phyloP scores from a whole-genome alignment of 2,113 vertebrate genomes.

The Danio rerio region DNA sequence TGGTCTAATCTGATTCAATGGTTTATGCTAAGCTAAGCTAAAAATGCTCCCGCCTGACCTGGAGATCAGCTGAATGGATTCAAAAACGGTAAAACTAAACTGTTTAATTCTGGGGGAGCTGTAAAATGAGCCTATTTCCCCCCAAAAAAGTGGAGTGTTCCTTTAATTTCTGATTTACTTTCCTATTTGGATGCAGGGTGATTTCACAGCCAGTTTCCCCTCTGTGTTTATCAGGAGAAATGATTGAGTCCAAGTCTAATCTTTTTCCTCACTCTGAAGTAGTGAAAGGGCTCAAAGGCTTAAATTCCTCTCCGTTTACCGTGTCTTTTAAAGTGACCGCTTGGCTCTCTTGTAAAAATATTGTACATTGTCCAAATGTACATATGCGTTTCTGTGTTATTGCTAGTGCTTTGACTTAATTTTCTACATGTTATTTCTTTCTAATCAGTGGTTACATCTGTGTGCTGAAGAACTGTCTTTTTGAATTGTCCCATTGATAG shows the following conservation, averaged over 20 bases:
- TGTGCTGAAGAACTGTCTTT: conserved; percentile 51
- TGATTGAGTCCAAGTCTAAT: conserved; percentile 13
- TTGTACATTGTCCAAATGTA: conserved; percentile 63
- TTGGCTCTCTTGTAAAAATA: conserved; percentile 51
- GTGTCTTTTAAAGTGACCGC: conserved; percentile 41
- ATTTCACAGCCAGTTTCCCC: conserved; percentile 42
- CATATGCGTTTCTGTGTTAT: conserved; percentile 57
- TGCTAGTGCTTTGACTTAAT: conserved; percentile 57
- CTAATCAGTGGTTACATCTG: conserved; percentile 50
- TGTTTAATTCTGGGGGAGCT: too few species aligned
- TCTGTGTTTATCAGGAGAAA: conserved; percentile 26
- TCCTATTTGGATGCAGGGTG: conserved; percentile 11
- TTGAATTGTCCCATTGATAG: conserved; percentile 38
- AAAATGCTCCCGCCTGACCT: too few species aligned
- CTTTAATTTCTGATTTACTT: conserved; percentile 2
- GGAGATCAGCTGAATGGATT: too few species aligned
- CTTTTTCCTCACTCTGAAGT: conserved; percentile 29
- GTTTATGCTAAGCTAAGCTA: too few species aligned
- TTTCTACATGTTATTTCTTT: conserved; percentile 61
- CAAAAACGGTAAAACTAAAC: too few species aligned
- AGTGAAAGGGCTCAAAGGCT: conserved; percentile 47
- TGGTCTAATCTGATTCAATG: too few species aligned
- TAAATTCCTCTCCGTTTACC: conserved; percentile 55
- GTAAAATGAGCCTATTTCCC: too few species aligned
- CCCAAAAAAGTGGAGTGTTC: too few species aligned